phyloP scores from a whole-genome alignment of 2,113 vertebrate species.

The Empidonax traillii region DNA sequence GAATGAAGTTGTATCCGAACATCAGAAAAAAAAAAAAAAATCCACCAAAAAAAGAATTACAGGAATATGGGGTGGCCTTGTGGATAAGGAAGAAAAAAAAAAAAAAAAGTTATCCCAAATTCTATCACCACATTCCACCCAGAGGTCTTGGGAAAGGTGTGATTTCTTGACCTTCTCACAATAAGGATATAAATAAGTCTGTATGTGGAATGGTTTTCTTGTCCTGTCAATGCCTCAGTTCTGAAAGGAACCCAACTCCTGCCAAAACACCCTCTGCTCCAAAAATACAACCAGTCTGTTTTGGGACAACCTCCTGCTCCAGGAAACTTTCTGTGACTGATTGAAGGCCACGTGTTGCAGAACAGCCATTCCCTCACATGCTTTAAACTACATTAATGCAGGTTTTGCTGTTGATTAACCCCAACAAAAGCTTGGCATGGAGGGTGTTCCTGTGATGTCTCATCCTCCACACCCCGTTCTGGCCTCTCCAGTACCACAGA shows the following conservation, averaged over 20 bases:
- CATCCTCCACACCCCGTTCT: neutral
- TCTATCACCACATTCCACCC: neutral
- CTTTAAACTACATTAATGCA: rapidly evolving
- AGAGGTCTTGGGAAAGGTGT: neutral
- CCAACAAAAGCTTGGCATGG: neutral
- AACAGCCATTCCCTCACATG: neutral
- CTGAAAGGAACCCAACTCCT: neutral
- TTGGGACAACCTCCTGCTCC: neutral
- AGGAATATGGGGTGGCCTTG: neutral
- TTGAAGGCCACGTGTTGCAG: neutral
- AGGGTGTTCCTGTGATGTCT: neutral
- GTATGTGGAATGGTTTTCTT: neutral
- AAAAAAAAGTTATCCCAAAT: neutral
- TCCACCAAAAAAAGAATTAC: rapidly evolving
- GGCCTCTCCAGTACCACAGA: neutral
- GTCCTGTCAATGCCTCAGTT: neutral
- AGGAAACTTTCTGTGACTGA: neutral
- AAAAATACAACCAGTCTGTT: neutral
- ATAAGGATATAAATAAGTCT: neutral
- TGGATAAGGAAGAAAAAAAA: too few relatives aligned
- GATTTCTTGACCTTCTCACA: neutral
- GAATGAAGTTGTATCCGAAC: neutral
- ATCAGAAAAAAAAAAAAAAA: neutral
- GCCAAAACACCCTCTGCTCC: neutral
- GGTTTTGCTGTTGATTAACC: neutral